Evolutionary conservation across 2,888 invertebrate species (phyloP), one percentile per base, ranked within the genome.

Genomic region (Melanostoma scalare): DNA sequence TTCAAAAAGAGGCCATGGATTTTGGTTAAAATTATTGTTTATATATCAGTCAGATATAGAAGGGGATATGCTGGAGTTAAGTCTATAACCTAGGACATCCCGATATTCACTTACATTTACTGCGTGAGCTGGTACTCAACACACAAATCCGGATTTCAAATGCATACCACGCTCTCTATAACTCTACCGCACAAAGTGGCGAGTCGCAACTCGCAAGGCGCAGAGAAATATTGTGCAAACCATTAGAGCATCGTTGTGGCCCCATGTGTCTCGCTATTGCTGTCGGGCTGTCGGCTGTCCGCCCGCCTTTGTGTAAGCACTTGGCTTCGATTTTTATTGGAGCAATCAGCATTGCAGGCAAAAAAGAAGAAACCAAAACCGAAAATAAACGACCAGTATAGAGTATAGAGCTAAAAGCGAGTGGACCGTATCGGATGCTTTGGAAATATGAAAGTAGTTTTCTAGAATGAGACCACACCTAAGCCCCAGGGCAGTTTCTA

Each of bases 391-490:
- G 79, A 84, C 74, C 82, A 84, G 67, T 55, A 75, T 80, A 20
- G 20, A 20, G 20, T 20, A 20, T 20, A 20, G 20, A 68, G 68
- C 80, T 85, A 85, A 80, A 85, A 86, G 80, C 85, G 86, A 86
- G 85, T 85, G 87, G 85, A 86, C 86, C 85, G 86, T 85, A 86
- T 86, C 86, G 85, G 87, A 85, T 86, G 85, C 85, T 86, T 86
- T 80, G 73, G 86, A 80, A 89, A 89, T 89, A 89, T 89, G 89
- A 89, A 89, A 89, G 89, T 89, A 89, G 89, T 89, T 89, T 88
- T 88, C 87, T 88, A 88, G 89, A 89, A 89, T 88, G 88, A 88
- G 89, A 88, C 88, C 89, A 89, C 89, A 89, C 89, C 89, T 89
- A 87, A 87, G 85, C 84, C 77, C 67, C 82, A 79, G 80, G 78